Evolutionary conservation across 2,797 vertebrate species (phyloP), one percentile per base, ranked within the genome.

Genomic region (Enteromius trimaculatus): DNA sequence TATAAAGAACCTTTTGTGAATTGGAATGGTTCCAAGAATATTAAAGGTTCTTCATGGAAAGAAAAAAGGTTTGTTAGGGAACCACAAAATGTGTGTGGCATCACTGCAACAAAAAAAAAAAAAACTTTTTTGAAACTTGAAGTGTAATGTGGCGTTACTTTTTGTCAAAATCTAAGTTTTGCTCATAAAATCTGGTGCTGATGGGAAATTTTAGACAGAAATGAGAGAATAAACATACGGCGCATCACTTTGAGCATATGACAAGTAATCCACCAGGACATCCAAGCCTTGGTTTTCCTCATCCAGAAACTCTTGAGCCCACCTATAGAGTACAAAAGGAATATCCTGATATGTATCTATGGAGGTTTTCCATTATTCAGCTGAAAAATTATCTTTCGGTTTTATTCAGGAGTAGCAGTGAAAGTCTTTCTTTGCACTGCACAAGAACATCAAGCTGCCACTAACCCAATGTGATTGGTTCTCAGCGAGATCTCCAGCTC

Each of bases 381-480:
- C 29, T 34, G 19, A 17, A 74, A 74, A 74, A 34, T 34, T 0
- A 53, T 53, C 10, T 74, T 74, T 21, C 4, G 11, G 9, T 11
- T 74, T 34, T 53, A 34, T 34, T 76, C 53, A 60, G 53, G 34
- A 60, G 21, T 23, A 76, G 34, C 53, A 42, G n/a, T 60, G 74
- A 26, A 42, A 42, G 34, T 75, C 19, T 34, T 10, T 58, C 49
- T 58, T 26, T 76, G 74, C 34, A 42, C 21, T 58, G 13, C n/a
- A 17, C 7, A 3, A 74, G n/a, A 64, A 23, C 31, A n/a, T 3
- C n/a, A 31, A 53, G 44, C 17, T 14, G 42, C 74, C 10, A 53
- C 95, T 95, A 62, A 99, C 98, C 98, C 97, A 0, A 99, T 99
- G 92, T 99, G 97, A 92, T 99, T 99, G 66, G 98, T 99, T 81